Evolutionary conservation across 2,888 invertebrate species (phyloP).

Genomic region (Caenorhabditis sp.): DNA sequence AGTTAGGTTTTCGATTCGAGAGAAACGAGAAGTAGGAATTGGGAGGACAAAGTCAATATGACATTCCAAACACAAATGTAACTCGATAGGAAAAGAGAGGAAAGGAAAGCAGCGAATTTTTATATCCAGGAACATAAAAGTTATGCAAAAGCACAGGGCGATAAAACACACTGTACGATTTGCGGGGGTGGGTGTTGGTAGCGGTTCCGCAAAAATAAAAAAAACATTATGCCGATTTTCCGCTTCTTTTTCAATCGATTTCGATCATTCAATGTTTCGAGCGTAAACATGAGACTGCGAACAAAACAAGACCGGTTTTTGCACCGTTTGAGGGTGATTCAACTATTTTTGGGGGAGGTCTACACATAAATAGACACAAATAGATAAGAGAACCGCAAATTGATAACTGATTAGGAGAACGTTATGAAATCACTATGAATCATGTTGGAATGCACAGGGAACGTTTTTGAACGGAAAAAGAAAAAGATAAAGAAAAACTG

Average conservation of each 20-base stretch:
- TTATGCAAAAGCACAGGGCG: too few species aligned
- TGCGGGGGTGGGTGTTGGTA: not conserved
- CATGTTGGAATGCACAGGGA: too few species aligned
- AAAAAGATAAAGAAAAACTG: not conserved
- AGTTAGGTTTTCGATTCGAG: not conserved
- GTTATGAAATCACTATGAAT: not conserved
- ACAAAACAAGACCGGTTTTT: not conserved
- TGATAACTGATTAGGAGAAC: not conserved
- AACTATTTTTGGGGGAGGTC: too few species aligned
- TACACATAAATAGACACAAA: not conserved
- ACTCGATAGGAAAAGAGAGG: slow-evolving; percentile 32
- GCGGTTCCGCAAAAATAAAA: not conserved
- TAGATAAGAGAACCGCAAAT: not conserved
- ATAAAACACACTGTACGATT: not conserved
- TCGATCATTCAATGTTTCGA: too few species aligned
- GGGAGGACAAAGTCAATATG: slow-evolving; percentile 48
- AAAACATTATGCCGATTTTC: too few species aligned
- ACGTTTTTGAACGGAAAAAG: not conserved
- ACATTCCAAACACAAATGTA: slow-evolving; percentile 39
- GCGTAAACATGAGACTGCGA: too few species aligned
- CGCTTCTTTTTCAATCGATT: too few species aligned
- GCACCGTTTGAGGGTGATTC: too few species aligned
- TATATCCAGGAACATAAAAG: not conserved
- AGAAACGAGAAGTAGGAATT: not conserved
- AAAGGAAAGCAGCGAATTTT: slow-evolving; percentile 16